Evolutionary conservation across 2,888 invertebrate species (phyloP), one percentile per base, ranked within the genome.

Genomic region (Melitaea athalia): DNA sequence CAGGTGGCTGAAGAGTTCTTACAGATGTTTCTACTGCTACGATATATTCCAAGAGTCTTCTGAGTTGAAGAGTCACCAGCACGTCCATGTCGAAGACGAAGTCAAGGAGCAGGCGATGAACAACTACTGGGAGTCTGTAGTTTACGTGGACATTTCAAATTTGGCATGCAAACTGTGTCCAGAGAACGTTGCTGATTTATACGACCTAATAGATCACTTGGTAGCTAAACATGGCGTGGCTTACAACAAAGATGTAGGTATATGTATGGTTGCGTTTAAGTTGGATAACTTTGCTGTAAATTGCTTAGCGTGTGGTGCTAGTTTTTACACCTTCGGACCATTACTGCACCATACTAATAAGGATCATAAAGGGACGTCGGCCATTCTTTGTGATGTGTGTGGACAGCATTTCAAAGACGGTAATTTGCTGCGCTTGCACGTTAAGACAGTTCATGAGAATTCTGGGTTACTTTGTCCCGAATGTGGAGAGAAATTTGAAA

Each of bases 11-110:
- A 92, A 89, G 69, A 92, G 89, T 67, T 91, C 89, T 0, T 92
- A 92, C 68, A 78, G 92, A 57, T 92, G 92, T 68, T 92, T 92
- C 64, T 92, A 92, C 73, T 92, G 92, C 74, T 92, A 92, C 75
- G 89, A 92, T 12, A 92, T 92, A 31, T 92, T 90, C 62, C 88
- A 91, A 80, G 91, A 92, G 53, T 82, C 85, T 0, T 79, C 85
- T 0, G 89, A 89, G 0, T 72, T 92, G 15, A 89, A 91, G 65
- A 79, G 68, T 5, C 92, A 92, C 62, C 92, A 92, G 59, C 67
- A 74, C 2, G 62, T 66, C 0, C 92, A 92, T 52, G 64, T 76
- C 0, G 86, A 84, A 0, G 84, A 89, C 24, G 81, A 82, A 0
- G 74, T 86, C 1, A 91, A 88, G 69, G 80, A 82, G 6, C 85